Evolutionary conservation across 2,888 invertebrate species (phyloP).

Genomic region (Morpho helenor): DNA sequence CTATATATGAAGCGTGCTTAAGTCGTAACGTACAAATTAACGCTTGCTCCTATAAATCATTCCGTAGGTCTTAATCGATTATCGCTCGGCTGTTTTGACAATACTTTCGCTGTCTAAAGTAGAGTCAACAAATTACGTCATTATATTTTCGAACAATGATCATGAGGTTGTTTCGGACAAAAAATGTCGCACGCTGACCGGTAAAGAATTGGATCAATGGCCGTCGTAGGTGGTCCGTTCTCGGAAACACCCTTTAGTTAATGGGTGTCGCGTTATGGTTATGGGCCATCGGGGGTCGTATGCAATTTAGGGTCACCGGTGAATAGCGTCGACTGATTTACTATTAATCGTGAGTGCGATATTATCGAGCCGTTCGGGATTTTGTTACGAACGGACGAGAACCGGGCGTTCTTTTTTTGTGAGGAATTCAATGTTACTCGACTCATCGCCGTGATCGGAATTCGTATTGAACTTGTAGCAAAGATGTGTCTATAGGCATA

Average conservation of each 20-base stretch:
- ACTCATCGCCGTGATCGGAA: slow-evolving; percentile 8
- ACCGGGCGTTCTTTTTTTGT: slow-evolving; percentile 12
- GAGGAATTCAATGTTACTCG: slow-evolving; percentile 7
- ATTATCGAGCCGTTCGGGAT: slow-evolving; percentile 62
- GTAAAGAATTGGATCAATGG: slow-evolving; percentile 57
- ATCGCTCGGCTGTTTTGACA: background rate
- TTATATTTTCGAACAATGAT: slow-evolving; percentile 39
- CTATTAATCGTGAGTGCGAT: slow-evolving; percentile 67
- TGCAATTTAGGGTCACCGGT: slow-evolving; percentile 54
- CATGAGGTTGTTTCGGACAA: slow-evolving; percentile 22
- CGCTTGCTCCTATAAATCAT: too few species aligned
- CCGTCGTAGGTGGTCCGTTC: slow-evolving; percentile 68
- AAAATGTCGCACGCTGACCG: slow-evolving; percentile 44
- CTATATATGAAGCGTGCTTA: too few species aligned
- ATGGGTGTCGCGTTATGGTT: slow-evolving; percentile 27
- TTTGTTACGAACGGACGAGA: slow-evolving; percentile 53
- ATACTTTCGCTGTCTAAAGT: slow-evolving; percentile 31
- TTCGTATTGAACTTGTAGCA: slow-evolving; percentile 1
- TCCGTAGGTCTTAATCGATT: too few species aligned
- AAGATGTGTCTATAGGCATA: too few species aligned
- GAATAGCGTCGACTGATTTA: slow-evolving; percentile 65
- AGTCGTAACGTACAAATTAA: too few species aligned
- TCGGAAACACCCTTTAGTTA: slow-evolving; percentile 61
- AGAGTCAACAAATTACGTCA: slow-evolving; percentile 57
- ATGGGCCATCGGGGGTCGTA: slow-evolving; percentile 27